A percentile compares a stretch with the other conserved stretches of the same genome.
phyloP scores from a whole-genome alignment of 2,888 invertebrate genomes.

The Beris chalybata region DNA sequence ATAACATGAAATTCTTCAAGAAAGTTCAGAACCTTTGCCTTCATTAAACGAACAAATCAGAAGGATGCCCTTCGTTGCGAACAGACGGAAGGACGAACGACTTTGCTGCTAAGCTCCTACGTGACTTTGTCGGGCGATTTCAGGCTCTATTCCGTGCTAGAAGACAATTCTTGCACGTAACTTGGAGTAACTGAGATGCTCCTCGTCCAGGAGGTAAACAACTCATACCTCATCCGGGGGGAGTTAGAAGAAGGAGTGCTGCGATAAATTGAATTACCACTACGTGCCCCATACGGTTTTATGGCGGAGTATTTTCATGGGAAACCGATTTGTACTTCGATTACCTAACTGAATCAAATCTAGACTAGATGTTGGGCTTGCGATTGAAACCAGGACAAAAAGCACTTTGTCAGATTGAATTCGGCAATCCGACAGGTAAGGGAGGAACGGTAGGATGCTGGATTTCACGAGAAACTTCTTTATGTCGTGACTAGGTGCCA shows the following conservation, averaged over 20 bases:
- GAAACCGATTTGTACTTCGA: slow-evolving; percentile 31
- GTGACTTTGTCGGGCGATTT: slow-evolving; percentile 18
- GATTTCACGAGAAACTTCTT: too few species aligned
- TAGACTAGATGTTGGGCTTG: not conserved
- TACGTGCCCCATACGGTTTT: slow-evolving; percentile 28
- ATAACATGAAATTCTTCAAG: slow-evolving; percentile 23
- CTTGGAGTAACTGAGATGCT: slow-evolving; percentile 13
- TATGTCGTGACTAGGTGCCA: too few species aligned
- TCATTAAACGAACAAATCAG: slow-evolving; percentile 32
- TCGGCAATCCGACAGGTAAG: not conserved
- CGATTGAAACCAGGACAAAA: not conserved
- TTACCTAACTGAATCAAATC: slow-evolving; percentile 25
- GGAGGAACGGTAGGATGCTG: too few species aligned
- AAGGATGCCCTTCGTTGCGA: slow-evolving; percentile 17
- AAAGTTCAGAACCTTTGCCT: slow-evolving; percentile 27
- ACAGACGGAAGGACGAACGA: not conserved
- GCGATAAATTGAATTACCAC: slow-evolving; percentile 30
- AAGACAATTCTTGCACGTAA: slow-evolving; percentile 28
- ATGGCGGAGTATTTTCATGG: slow-evolving; percentile 22
- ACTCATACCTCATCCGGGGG: not conserved
- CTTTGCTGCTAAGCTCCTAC: slow-evolving; percentile 4
- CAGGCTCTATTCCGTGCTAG: not conserved
- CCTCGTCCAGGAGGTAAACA: slow-evolving; percentile 4
- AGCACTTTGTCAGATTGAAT: slow-evolving; percentile 25
- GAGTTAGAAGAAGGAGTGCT: too few species aligned